A percentile compares a stretch with the other conserved stretches of the same genome.
Conservation (phyloP, 2,113 vertebrate genomes). For the Trochalopteron elliotii region DNA sequence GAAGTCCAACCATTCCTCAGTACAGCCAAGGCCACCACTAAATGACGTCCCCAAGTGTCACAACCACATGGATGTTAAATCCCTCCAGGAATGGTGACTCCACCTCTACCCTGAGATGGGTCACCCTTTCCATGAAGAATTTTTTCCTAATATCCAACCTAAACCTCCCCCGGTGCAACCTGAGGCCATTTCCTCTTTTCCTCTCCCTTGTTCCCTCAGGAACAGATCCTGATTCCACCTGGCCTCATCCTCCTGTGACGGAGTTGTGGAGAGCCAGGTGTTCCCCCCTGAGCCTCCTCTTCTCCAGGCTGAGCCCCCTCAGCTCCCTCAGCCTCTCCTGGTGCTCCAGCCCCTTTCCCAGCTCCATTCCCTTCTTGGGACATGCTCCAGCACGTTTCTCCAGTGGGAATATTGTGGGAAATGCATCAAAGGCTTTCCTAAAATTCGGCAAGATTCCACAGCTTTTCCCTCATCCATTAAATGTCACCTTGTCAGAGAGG, state of each 20-base stretch:
- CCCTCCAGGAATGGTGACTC: neutral
- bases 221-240: neutral
- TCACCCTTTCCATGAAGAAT: neutral
- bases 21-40: neutral
- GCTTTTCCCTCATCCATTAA: neutral
- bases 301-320: neutral
- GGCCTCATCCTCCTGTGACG: fast-evolving
- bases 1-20: neutral
- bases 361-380: neutral
- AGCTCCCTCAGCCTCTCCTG: neutral
- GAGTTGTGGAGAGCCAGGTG: neutral
- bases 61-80: neutral
- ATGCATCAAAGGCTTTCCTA: neutral
- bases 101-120: neutral
- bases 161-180: neutral
- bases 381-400: neutral
- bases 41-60: neutral
- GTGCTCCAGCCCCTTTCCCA: neutral
- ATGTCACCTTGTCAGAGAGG: neutral
- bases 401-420: neutral
- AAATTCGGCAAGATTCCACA: neutral
- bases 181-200: neutral
- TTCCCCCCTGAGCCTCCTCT: neutral
- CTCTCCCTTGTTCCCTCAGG: neutral
- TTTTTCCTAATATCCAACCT: neutral